Conservation (phyloP, 1,140 invertebrate genomes). For the Marisa cornuarietis region DNA sequence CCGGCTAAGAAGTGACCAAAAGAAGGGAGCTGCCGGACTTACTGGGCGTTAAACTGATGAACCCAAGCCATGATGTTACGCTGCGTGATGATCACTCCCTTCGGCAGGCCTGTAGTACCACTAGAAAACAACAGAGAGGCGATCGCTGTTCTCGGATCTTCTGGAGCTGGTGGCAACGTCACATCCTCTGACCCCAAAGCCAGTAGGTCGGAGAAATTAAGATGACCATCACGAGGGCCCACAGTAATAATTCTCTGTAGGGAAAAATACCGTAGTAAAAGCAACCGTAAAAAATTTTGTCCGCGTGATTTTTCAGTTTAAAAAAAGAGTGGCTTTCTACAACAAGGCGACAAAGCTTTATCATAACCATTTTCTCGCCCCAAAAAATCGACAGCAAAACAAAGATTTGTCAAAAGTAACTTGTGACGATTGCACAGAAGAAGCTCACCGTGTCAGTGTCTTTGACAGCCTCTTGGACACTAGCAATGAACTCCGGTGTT, state of each 20-base stretch:
- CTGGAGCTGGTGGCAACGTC: not conserved
- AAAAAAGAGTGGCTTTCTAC: too few relatives aligned
- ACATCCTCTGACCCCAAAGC: constrained; percentile 8
- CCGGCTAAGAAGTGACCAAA: too few relatives aligned
- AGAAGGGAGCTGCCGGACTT: not conserved
- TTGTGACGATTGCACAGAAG: too few relatives aligned
- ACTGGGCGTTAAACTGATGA: not conserved
- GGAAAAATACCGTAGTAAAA: too few relatives aligned
- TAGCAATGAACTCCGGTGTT: not conserved
- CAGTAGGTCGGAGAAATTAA: not conserved
- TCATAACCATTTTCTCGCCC: too few relatives aligned
- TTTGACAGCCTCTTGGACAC: not conserved
- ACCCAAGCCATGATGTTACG: constrained; percentile 69
- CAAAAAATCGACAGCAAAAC: too few relatives aligned
- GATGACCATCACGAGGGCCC: not conserved
- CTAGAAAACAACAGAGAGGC: constrained; percentile 48
- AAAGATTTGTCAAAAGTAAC: too few relatives aligned
- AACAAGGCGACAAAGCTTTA: too few relatives aligned
- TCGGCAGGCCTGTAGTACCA: constrained; percentile 59
- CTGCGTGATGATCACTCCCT: constrained; percentile 55
- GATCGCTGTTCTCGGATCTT: constrained; percentile 14
- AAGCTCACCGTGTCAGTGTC: not conserved
- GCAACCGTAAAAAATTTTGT: too few relatives aligned
- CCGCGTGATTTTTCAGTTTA: too few relatives aligned
- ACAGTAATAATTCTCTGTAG: not conserved